Percentiles rank a stretch among this genome's conserved stretches.
Evolutionary conservation across 2,797 vertebrate species (phyloP).

Genomic region (Phoxinus dragarum): DNA sequence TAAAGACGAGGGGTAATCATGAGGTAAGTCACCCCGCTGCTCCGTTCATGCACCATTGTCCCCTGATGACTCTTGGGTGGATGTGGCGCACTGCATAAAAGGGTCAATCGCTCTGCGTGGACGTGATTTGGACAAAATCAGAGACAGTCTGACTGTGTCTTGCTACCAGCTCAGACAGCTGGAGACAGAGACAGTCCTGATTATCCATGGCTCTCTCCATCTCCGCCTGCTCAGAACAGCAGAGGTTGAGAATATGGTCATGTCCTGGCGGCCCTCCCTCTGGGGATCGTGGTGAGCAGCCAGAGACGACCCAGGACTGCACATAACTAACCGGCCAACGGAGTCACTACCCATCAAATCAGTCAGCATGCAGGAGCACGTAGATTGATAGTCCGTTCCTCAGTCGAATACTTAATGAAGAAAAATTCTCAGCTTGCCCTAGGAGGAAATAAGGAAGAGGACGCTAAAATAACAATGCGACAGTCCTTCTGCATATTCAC

Average conservation of each 20-base stretch:
- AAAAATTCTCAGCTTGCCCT: constrained; percentile 28
- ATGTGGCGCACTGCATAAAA: constrained; percentile 26
- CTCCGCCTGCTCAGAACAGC: neutral
- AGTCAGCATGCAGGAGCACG: constrained; percentile 29
- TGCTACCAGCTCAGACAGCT: constrained; percentile 9
- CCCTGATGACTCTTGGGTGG: constrained; percentile 25
- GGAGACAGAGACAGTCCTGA: constrained; percentile 28
- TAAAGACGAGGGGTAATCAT: constrained; percentile 33
- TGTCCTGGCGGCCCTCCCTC: constrained; percentile 33
- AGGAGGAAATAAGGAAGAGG: constrained; percentile 44
- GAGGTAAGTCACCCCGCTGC: constrained; percentile 34
- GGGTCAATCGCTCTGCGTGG: constrained; percentile 37
- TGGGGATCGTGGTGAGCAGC: constrained; percentile 1
- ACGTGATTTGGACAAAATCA: constrained; percentile 36
- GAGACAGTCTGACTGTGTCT: constrained; percentile 16
- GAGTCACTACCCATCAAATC: constrained; percentile 37
- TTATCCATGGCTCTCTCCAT: constrained; percentile 19
- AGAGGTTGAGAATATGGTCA: constrained; percentile 27
- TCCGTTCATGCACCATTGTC: constrained; percentile 26
- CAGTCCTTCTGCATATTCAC: constrained; percentile 53
- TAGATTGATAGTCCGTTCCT: constrained; percentile 11
- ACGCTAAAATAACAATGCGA: constrained; percentile 42
- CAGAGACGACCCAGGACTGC: constrained; percentile 3
- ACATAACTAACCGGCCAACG: constrained; percentile 17
- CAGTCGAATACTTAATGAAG: constrained; percentile 37